Evolutionary conservation across 2,113 vertebrate genomes (phyloP).

Genomic region (Dascyllus trimaculatus): DNA sequence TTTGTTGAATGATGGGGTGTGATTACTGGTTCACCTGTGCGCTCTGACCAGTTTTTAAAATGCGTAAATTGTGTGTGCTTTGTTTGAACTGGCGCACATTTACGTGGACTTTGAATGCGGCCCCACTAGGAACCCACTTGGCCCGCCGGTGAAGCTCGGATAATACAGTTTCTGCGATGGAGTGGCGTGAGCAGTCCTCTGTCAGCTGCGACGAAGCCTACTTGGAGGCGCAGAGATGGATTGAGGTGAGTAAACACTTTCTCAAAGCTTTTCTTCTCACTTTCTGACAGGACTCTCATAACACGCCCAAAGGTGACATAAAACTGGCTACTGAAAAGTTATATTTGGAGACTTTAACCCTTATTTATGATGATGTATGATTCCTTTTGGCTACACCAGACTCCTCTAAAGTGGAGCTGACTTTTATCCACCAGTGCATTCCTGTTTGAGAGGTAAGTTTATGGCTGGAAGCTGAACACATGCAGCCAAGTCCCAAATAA

Average conservation of each 20-base stretch:
- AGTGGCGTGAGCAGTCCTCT: constrained; percentile 86
- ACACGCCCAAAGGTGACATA: no score
- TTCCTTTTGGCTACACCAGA: no score
- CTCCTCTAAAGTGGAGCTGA: no score
- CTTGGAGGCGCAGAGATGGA: constrained; percentile 90
- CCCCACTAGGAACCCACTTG: constrained; percentile 14
- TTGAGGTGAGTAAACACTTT: constrained; percentile 88
- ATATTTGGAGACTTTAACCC: background rate
- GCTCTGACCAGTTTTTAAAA: background rate
- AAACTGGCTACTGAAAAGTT: background rate
- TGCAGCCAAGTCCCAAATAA: constrained; percentile 4
- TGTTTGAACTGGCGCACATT: constrained; percentile 4
- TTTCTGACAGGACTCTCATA: background rate
- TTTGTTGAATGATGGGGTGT: constrained; percentile 20
- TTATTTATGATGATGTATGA: no score
- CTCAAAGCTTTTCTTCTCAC: no score
- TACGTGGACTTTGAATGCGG: background rate
- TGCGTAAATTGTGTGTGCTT: constrained; percentile 2
- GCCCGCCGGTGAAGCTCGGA: constrained; percentile 24
- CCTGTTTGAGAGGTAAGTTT: background rate
- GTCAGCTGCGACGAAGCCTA: constrained; percentile 85
- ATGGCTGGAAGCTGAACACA: constrained; percentile 9
- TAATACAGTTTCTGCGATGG: constrained; percentile 77
- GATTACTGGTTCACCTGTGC: constrained; percentile 19
- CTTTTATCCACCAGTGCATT: no score